These are phyloP conservation scores for Panthera uncia DNA, from an alignment of 2,113 vertebrate species.

Conservation along the genomic window DNA sequence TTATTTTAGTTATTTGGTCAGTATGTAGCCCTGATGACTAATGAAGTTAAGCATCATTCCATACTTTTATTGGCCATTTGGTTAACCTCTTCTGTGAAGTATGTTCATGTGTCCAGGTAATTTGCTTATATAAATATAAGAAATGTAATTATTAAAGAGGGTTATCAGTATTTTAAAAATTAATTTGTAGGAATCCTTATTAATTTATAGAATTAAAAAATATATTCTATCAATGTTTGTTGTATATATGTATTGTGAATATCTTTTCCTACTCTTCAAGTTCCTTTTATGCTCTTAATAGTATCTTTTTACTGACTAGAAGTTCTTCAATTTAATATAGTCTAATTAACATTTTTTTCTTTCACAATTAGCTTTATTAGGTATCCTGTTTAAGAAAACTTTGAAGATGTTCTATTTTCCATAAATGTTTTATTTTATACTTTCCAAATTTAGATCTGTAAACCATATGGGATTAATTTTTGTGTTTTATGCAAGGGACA, in stretches of 20 bases:
- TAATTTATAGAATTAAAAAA: neutral
- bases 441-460: neutral
- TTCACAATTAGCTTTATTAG: neutral
- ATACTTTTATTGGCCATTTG: neutral
- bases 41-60: neutral
- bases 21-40: neutral
- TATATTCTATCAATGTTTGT: neutral
- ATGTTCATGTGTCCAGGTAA: neutral
- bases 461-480: neutral
- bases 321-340: neutral
- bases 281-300: neutral
- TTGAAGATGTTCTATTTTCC: neutral
- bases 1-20: neutral
- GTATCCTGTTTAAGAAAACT: neutral
- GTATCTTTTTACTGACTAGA: neutral
- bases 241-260: neutral
- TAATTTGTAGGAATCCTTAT: neutral
- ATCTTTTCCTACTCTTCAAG: neutral
- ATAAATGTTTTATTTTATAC: neutral
- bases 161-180: neutral
- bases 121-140: neutral
- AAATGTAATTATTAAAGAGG: neutral
- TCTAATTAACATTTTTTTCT: neutral
- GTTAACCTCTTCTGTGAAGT: neutral
- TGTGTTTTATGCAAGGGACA: neutral